Conservation (phyloP, 2,113 vertebrate genomes). For the Oncorhynchus clarkii region DNA sequence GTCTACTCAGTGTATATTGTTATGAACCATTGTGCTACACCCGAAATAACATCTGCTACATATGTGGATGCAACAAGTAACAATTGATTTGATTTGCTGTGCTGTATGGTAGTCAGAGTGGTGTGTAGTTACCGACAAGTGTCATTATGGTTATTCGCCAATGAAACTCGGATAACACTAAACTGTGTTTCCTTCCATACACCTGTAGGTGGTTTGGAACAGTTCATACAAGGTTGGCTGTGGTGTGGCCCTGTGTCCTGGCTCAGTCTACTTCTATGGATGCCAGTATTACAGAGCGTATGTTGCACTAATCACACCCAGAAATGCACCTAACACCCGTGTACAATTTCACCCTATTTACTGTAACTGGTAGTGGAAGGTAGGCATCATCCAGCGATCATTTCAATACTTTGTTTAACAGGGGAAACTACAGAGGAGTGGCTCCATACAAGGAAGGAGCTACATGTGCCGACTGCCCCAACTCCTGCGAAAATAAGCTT, state of each 20-base stretch:
- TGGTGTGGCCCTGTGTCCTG: constrained; percentile 45
- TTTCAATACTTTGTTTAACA: constrained; percentile 33
- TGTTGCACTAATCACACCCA: constrained; percentile 12
- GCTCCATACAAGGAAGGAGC: constrained; percentile 54
- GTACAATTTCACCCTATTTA: background rate
- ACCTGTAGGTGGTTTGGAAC: constrained; percentile 67
- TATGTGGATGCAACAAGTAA: too few species aligned
- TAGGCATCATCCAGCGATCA: background rate
- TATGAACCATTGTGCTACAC: too few species aligned
- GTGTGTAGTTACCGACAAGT: too few species aligned
- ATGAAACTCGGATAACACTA: background rate
- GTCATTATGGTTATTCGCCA: too few species aligned
- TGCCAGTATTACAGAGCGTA: constrained; percentile 73
- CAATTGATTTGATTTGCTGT: too few species aligned
- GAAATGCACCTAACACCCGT: background rate
- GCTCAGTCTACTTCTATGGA: constrained; percentile 53
- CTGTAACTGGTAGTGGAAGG: background rate
- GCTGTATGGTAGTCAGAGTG: too few species aligned
- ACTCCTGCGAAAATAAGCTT: constrained; percentile 59
- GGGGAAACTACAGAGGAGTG: constrained; percentile 62
- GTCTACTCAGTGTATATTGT: too few species aligned
- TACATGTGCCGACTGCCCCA: constrained; percentile 56
- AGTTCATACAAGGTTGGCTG: constrained; percentile 68
- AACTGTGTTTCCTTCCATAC: constrained; percentile 2
- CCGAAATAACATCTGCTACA: too few species aligned